These are phyloP conservation scores for Phaonia tiefii DNA, from an alignment of 2,888 invertebrate species.

Conservation along the genomic window DNA sequence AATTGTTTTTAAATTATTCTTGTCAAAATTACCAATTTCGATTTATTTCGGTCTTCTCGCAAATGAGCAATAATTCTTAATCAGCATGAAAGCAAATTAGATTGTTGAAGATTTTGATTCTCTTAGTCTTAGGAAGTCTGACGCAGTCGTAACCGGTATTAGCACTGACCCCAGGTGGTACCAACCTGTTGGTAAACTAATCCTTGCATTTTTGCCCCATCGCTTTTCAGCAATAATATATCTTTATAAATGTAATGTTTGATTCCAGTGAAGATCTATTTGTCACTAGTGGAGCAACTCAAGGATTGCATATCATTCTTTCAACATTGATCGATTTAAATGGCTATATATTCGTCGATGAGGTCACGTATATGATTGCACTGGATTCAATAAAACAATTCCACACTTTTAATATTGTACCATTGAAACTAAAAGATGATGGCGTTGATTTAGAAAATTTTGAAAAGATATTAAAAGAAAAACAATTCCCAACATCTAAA, in stretches of 20 bases:
- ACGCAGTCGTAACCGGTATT: too few relatives aligned
- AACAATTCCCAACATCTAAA: conserved; percentile 73
- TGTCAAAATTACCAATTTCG: too few relatives aligned
- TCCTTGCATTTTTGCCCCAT: background rate
- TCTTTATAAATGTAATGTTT: conserved; percentile 65
- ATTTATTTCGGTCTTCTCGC: too few relatives aligned
- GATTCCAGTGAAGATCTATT: conserved; percentile 82
- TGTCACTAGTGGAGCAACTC: conserved; percentile 84
- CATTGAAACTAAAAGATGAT: conserved; percentile 82
- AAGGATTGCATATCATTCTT: conserved; percentile 83
- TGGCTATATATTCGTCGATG: conserved; percentile 84
- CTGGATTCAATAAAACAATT: conserved; percentile 82
- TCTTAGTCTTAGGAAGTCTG: too few relatives aligned
- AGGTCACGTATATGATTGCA: conserved; percentile 85
- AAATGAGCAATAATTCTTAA: too few relatives aligned
- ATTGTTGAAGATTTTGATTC: too few relatives aligned
- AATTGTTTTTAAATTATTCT: too few relatives aligned
- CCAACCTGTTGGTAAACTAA: too few relatives aligned
- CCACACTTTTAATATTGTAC: conserved; percentile 81
- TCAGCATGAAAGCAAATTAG: too few relatives aligned
- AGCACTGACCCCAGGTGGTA: too few relatives aligned
- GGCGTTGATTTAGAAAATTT: conserved; percentile 82
- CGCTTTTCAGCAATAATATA: background rate
- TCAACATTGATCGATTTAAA: conserved; percentile 82
- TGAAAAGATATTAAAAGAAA: conserved; percentile 78